Evolutionary conservation across 2,797 vertebrate genomes (phyloP), one percentile per base, ranked within the genome.

Genomic region (Eulemur coronatus): DNA sequence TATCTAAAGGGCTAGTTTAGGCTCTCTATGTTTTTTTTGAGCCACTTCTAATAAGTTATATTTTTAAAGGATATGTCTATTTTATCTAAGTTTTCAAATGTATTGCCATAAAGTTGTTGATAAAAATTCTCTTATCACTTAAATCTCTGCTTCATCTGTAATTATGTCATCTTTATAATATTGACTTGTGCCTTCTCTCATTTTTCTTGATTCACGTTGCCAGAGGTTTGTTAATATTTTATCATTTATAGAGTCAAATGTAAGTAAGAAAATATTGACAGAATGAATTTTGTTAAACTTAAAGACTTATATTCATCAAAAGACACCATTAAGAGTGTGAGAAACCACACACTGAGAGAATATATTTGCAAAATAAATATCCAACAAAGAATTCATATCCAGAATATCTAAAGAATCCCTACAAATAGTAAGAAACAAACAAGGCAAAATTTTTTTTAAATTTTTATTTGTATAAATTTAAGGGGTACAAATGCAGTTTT

Each of bases 71-170:
- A 33, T 92, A 69, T 94, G 61, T 55, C 22, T 91, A 18, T 63
- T 61, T 79, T 91, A 5, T 96, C 46, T 89, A 75, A 46, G 4
- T 85, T 89, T 92, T 81, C 67, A 92, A 73, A 69, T 28, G 35
- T 73, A 35, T 92, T 92, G 18, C 26, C 72, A 73, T 80, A 80
- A 89, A 95, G 57, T 92, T 88, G 79, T 84, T 84, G 84, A 80
- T 57, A 94, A 89, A 59, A 92, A 92, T 38, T 80, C 7, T 73
- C 18, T 65, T 61, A 52, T 79, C 38, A 8, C 52, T 85, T 89
- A 55, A 50, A 67, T 73, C 13, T 84, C 79, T 92, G 63, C 22
- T 88, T 92, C 63, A 73, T 76, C 50, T 89, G 28, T 94, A 84
- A 57, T 75, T 52, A 18, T 13, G 4, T 55, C 50, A 11, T 18